Conservation (phyloP, 1,140 invertebrate genomes). For the Limonius californicus region DNA sequence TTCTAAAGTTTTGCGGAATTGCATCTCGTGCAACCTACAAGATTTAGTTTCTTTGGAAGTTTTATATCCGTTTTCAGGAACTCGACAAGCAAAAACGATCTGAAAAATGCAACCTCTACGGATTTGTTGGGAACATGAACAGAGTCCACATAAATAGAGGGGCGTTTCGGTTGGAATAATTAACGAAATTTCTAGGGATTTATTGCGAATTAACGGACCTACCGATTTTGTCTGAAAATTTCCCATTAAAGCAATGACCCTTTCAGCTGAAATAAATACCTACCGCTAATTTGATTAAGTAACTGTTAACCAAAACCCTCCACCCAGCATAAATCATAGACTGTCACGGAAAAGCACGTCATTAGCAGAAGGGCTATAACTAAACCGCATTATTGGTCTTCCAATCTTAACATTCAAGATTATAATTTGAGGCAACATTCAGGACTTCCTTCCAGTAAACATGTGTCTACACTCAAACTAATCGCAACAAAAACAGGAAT, state of each 20-base stretch:
- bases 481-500: too few species aligned
- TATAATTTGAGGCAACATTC: too few species aligned
- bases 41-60: background rate
- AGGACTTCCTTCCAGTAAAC: too few species aligned
- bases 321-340: background rate
- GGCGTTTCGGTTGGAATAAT: too few species aligned
- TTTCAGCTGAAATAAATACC: background rate
- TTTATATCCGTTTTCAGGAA: background rate
- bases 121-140: background rate
- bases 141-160: too few species aligned
- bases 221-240: background rate
- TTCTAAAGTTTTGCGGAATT: background rate
- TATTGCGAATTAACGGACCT: too few species aligned
- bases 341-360: conserved; percentile 1
- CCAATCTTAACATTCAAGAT: background rate
- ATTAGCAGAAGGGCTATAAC: background rate
- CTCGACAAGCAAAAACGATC: background rate
- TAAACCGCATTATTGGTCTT: background rate
- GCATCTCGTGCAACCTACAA: background rate
- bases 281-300: background rate
- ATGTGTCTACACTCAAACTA: too few species aligned
- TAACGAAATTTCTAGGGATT: too few species aligned
- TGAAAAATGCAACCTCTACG: background rate
- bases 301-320: background rate
- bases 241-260: background rate